A percentile compares a stretch with the other conserved stretches of the same genome.
Evolutionary conservation across 2,888 invertebrate species (phyloP).

Genomic region (Drosophila stalkeri): DNA sequence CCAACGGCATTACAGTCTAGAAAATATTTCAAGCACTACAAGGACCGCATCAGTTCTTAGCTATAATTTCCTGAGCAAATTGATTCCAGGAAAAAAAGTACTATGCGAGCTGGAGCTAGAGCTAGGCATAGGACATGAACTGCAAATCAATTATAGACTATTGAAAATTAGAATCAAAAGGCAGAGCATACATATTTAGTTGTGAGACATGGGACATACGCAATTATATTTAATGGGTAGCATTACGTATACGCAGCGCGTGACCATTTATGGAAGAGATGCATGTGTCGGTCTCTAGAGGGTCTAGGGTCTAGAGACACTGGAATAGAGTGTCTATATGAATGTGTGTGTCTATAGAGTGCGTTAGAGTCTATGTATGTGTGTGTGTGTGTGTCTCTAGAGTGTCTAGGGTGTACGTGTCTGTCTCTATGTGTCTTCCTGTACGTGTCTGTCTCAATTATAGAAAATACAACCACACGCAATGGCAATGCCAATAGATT

Average conservation of each 20-base stretch:
- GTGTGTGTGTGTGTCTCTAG: background rate
- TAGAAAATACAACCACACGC: background rate
- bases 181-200: background rate
- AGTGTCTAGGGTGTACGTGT: background rate
- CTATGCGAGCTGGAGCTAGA: background rate
- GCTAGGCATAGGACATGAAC: background rate
- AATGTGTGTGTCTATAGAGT: background rate
- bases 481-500: background rate
- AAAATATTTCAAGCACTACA: too few species aligned
- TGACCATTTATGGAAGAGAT: background rate
- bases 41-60: background rate
- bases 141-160: background rate
- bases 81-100: background rate
- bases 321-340: background rate
- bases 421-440: background rate
- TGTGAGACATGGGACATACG: background rate
- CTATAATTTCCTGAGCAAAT: background rate
- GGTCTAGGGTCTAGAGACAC: too few species aligned
- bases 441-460: background rate
- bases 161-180: background rate
- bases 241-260: constrained; percentile 8
- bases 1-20: too few species aligned
- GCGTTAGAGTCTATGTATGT: background rate
- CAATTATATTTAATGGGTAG: background rate
- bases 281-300: background rate